Evolutionary conservation across 2,113 vertebrate genomes (phyloP).

Genomic region (Ploceus nigricollis): DNA sequence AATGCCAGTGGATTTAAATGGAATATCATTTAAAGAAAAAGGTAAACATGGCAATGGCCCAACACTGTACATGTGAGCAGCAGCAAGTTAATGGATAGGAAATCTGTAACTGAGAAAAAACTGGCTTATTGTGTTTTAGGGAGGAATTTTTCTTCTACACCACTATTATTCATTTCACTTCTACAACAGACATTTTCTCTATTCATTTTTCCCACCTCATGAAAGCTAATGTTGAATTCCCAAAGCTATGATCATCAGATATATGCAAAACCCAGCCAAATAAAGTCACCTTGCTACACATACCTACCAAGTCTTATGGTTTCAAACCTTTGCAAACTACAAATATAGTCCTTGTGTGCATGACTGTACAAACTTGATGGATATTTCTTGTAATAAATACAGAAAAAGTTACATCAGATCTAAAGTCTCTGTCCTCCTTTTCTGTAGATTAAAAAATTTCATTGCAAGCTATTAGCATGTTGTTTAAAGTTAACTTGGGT

Average conservation of each 20-base stretch:
- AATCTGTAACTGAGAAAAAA: not conserved
- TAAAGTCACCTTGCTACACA: not conserved
- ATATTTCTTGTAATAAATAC: not conserved
- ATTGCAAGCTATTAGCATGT: not conserved
- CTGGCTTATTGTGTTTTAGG: not conserved
- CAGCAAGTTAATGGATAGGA: not conserved
- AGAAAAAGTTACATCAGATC: not conserved
- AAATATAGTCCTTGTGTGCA: not conserved
- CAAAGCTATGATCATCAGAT: not conserved
- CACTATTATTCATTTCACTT: not conserved
- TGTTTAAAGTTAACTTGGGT: not conserved
- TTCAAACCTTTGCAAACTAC: not conserved
- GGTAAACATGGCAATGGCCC: not conserved
- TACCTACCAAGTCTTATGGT: not conserved
- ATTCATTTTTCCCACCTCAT: not conserved
- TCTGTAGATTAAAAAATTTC: not conserved
- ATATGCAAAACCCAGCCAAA: not conserved
- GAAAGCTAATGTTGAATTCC: not conserved
- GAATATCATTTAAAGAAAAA: conserved; percentile 5
- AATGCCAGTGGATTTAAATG: not conserved
- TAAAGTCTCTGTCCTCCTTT: not conserved
- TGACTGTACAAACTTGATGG: not conserved
- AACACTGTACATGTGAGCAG: not conserved
- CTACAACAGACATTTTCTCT: not conserved
- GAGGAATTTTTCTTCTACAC: not conserved